Conservation (phyloP, 2,797 vertebrate species). For the Echiichthys vipera region DNA sequence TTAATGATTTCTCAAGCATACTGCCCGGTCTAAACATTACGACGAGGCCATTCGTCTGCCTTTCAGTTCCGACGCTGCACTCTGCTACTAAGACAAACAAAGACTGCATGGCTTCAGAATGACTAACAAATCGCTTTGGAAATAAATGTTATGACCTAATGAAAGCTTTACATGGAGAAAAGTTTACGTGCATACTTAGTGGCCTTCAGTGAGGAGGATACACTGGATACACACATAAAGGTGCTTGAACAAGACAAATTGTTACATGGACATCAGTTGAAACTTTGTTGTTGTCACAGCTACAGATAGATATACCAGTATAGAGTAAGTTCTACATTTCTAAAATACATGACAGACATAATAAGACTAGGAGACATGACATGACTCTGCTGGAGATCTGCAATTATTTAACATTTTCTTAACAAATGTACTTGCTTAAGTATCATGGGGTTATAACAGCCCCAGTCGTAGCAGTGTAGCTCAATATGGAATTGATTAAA, state of each 20-base stretch:
- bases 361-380: neutral
- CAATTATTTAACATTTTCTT: conserved; percentile 21
- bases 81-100: conserved; percentile 39
- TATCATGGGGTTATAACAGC: conserved; percentile 9
- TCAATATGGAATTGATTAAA: conserved; percentile 4
- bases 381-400: conserved; percentile 18
- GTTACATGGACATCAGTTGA: neutral
- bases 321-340: neutral
- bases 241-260: neutral
- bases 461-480: neutral
- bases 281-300: neutral
- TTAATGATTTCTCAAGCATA: conserved; percentile 52
- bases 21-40: conserved; percentile 46
- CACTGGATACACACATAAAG: neutral
- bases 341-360: conserved; percentile 3
- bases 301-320: neutral
- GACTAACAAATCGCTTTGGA: conserved; percentile 44
- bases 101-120: conserved; percentile 30
- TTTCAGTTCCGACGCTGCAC: conserved; percentile 28
- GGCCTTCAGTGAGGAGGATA: neutral
- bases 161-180: conserved; percentile 29
- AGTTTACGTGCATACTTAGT: conserved; percentile 45
- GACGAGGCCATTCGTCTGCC: conserved; percentile 46
- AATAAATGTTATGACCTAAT: conserved; percentile 50
- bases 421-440: neutral